Evolutionary conservation across 2,113 vertebrate species (phyloP).

Genomic region (Canis aureus): DNA sequence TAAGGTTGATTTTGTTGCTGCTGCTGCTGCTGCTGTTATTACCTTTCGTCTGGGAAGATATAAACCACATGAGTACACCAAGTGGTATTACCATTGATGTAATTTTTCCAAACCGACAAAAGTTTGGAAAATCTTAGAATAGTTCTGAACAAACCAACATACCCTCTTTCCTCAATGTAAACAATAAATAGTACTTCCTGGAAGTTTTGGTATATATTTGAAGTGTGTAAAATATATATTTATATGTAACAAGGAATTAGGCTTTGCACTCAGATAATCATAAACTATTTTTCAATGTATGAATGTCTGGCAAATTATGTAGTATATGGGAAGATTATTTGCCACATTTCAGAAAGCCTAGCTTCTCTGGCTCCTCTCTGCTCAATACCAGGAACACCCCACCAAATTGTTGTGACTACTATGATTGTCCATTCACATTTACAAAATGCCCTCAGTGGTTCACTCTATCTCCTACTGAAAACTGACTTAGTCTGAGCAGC

Average conservation of each 20-base stretch:
- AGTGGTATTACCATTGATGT: neutral
- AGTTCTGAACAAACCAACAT: neutral
- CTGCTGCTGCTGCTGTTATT: neutral
- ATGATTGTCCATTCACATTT: neutral
- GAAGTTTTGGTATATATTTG: neutral
- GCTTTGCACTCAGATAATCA: neutral
- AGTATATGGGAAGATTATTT: neutral
- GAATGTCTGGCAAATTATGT: neutral
- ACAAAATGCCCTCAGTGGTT: neutral
- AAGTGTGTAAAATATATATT: neutral
- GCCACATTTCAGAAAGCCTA: neutral
- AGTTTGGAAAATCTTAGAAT: neutral
- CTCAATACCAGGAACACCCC: neutral
- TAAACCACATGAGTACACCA: neutral
- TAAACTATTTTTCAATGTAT: neutral
- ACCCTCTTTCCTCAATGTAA: neutral
- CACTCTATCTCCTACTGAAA: neutral
- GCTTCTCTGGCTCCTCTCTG: neutral
- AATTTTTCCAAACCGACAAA: slow-evolving; percentile 20
- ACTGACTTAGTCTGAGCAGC: neutral
- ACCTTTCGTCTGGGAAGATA: neutral
- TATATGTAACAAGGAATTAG: neutral
- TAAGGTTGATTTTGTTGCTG: slow-evolving; percentile 9
- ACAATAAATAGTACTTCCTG: neutral
- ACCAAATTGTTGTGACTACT: neutral